Evolutionary conservation across 2,113 vertebrate genomes (phyloP), one percentile per base, ranked within the genome.

Genomic region (Otus sunia): DNA sequence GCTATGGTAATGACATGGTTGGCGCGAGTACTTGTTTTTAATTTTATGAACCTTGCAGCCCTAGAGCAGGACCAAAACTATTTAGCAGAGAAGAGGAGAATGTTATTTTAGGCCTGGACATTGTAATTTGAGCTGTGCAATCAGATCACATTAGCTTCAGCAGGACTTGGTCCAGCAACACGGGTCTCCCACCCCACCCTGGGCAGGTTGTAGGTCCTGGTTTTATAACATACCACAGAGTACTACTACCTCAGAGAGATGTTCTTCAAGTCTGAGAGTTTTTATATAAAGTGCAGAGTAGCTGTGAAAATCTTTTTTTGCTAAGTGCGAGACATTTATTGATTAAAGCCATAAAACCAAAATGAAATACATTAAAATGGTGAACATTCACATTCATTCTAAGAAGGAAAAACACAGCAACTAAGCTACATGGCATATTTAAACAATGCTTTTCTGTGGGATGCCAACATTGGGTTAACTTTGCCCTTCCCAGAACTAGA

Each of bases 371-470:
- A 34, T 30, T 17, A 11, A 64, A 59, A 23, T 22, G 29, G 15
- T 53, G 49, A 59, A 17, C 16, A 60, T 13, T 19, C 52, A 34
- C 11, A 6, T 11, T 11, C 36, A 27, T 25, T 5, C 27, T 23
- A 49, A 43, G 43, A 34, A 69, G 68, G 39, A 69, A 32, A 27
- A 64, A 26, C 37, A 27, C 29, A 22, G 9, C 16, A 41, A 16
- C 41, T 15, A 27, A 74, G 60, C 47, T 10, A 8, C 20, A 1
- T 2, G 45, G 62, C 0, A 0, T 18, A 25, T 56, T 37, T 11
- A 27, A 86, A 29, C 10, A 7, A 8, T 6, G 58, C 8, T 56
- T 50, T 50, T 30, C 58, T 27, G 26, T 7, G 39, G 47, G 47
- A 43, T 69, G 64, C 25, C 27, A 62, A 4, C 52, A 45, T 0